Evolutionary conservation across 2,888 invertebrate species (phyloP), one percentile per base, ranked within the genome.

Genomic region (Dromius quadrimaculatus): DNA sequence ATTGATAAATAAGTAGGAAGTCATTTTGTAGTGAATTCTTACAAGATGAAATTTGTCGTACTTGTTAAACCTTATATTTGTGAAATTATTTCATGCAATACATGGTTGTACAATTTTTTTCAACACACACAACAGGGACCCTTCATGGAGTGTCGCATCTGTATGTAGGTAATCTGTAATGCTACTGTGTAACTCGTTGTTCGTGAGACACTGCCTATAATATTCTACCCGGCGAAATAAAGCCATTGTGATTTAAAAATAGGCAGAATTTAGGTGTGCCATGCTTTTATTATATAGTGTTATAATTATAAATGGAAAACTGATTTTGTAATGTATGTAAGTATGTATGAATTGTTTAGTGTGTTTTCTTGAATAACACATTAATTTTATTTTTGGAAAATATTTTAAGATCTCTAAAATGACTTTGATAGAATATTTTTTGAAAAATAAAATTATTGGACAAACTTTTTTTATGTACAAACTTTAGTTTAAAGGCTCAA

Each of bases 241-340:
- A 17, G 70, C 70, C 70, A 70, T 70, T 70, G 70, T 70, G 70
- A 70, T 70, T 47, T 62, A 50, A 62, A 23, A 23, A 65, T 61
- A 77, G 78, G 77, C 77, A 76, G 76, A 75, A 76, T 76, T 72
- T 77, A 73, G 77, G 75, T 77, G 78, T 78, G 78, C 78, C 78
- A 77, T 76, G 77, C 74, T 72, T 76, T 73, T 74, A 76, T 66
- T 47, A 72, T 59, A 65, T 73, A 71, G 54, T 59, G 36, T 59
- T 59, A 62, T 47, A 47, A 19, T 59, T 59, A 20, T 59, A 38
- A 38, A 8, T 59, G 38, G 23, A 23, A 38, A 38, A 62, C 38
- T 34, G 23, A 62, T 41, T 62, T 62, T 41, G 61, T 62, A 62
- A 62, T 62, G 23, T 38, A 62, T 62, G 38, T 62, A 62, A 41